Evolutionary conservation across 2,113 vertebrate genomes (phyloP).

Genomic region (Piaya cayana): DNA sequence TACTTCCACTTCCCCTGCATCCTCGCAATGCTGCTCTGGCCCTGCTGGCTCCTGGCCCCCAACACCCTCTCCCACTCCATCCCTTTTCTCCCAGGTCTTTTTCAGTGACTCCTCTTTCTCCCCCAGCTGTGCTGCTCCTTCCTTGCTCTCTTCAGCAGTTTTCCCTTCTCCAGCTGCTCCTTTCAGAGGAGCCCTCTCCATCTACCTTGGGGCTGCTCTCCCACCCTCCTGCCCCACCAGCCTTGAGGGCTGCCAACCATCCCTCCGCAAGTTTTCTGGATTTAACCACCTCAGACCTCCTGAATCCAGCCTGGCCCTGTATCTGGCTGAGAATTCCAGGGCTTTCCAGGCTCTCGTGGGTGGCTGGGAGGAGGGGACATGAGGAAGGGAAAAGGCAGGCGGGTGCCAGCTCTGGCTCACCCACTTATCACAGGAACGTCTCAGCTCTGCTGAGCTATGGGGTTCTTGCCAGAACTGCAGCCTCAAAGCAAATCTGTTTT

Average conservation of each 20-base stretch:
- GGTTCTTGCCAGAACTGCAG: conserved; percentile 34
- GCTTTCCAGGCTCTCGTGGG: background rate
- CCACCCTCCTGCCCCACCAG: background rate
- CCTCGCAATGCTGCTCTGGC: accelerated
- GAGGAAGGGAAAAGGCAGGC: accelerated
- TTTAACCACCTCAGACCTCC: background rate
- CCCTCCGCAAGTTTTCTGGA: background rate
- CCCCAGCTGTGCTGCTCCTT: accelerated
- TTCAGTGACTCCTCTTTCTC: background rate
- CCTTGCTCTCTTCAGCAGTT: background rate
- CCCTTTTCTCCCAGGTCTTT: background rate
- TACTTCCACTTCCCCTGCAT: background rate
- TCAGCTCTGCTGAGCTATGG: background rate
- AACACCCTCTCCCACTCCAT: accelerated
- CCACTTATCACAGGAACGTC: background rate
- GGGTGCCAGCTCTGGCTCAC: background rate
- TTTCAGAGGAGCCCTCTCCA: background rate
- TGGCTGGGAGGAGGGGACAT: accelerated
- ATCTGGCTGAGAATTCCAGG: background rate
- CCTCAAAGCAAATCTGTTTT: conserved; percentile 43
- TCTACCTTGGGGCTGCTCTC: background rate
- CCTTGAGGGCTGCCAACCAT: background rate
- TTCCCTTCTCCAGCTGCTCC: background rate
- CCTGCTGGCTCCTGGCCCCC: accelerated
- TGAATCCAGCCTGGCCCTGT: background rate